Base-by-base conservation (phyloP, 2,113 vertebrate genomes). In the Chaetorhynchus papuensis region DNA sequence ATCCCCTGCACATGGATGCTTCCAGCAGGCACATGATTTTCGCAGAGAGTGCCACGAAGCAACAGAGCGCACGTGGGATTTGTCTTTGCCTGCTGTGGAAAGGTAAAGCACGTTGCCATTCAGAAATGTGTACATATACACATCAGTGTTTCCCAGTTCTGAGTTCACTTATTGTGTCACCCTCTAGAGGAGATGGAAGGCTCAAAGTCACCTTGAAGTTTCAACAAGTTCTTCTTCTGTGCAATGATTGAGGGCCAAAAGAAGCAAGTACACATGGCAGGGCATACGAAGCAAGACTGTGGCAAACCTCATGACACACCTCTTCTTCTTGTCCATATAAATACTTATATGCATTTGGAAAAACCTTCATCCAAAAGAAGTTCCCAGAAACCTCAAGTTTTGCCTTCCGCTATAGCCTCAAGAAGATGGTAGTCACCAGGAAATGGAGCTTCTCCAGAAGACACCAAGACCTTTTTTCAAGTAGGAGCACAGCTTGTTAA, bases 11-110 rank as follows among this genome's bases (percentile, higher is more conserved):
- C 64, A 27, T 2, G 7, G 52, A 22, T 42, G 19, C 19, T 77
- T 64, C 57, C 71, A 86, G 68, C 44, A 86, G 44, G 37, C 44
- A 68, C 0, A 0, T 66, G 84, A 79, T 93, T 83, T 86, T 83
- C 0, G 0, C 13, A 61, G 64, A 66, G 74, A 33, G 18, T 42
- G 56, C 45, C 45, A 20, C 0, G 1, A 86, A 56, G 49, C 15
- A 45, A 20, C 8, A 53, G 54, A 77, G 44, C 2, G 8, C 30
- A 27, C 2, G 31, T 9, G 8, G 74, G 53, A 31, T 53, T 82
- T 87, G 39, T 44, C 28, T 64, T 21, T 44, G 28, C 80, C 27
- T 83, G 68, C 56, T 53, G 39, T 35, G 41, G 53, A 1, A 8
- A 52, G 33, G 44, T 72, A 49, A 74, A 75, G 47, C 20, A 63